Base-by-base conservation (phyloP, 2,113 vertebrate genomes). In the Bubo bubo region DNA sequence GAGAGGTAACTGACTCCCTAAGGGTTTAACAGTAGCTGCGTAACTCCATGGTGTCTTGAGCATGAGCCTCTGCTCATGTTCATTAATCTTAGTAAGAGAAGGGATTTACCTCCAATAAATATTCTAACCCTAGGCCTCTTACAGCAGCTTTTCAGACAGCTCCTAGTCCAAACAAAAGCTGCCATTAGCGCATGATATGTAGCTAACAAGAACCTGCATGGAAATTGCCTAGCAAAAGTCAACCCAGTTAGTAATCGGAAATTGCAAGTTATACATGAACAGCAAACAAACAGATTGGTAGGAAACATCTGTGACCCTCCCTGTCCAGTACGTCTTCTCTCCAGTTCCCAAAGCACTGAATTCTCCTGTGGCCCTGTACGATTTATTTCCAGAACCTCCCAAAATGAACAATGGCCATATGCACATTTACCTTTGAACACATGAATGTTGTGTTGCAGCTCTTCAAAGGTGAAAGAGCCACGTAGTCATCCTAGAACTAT, bases 371-470 rank as follows among this genome's bases (percentile, higher is more conserved):
- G 23, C 55, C 53, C 49, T 64, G 34, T 5, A 3, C 0, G 1
- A 17, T 56, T 68, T 62, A 6, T 45, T 39, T 62, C 71, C 53
- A 72, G 45, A 43, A 47, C 26, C 8, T 76, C 32, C 47, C 52
- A 34, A 34, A 7, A 63, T 6, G 23, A 49, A 6, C 12, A 20
- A 2, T 5, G 19, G 20, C 63, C 45, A 6, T 3, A 0, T 12
- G 5, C 13, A 37, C 35, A 2, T 6, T 43, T 56, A 26, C 43
- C n/a, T 73, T 68, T 10, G 14, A 41, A 20, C 20, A 28, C 22
- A 1, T 0, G 9, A 60, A 41, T 1, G 19, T 14, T 18, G 37
- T 2, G 2, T 2, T 17, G 6, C 0, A 0, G 22, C 70, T 52
- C 66, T 62, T 58, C 76, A 45, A 10, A 63, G 34, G 23, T 21